A percentile compares a stretch with the other conserved stretches of the same genome.
phyloP scores from a whole-genome alignment of 1,140 invertebrate genomes.

The Formica exsecta region DNA sequence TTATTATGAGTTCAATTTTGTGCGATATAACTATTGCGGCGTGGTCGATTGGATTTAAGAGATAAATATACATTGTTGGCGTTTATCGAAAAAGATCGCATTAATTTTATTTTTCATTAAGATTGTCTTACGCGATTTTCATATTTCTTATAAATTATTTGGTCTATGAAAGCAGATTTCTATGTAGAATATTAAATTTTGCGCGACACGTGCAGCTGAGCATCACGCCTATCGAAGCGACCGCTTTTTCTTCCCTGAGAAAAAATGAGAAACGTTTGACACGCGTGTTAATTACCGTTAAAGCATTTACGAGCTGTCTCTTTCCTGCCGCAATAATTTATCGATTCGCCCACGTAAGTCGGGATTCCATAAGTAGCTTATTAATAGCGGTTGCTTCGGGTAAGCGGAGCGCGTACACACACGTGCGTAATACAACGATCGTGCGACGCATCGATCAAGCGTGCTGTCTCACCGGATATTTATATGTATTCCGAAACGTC shows the following conservation, averaged over 20 bases:
- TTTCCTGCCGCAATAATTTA: conserved; percentile 74
- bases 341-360: conserved; percentile 80
- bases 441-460: conserved; percentile 66
- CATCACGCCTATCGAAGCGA: neutral
- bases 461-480: conserved; percentile 39
- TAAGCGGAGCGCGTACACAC: neutral
- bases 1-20: conserved; percentile 10
- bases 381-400: conserved; percentile 74
- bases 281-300: conserved; percentile 67
- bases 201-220: neutral
- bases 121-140: neutral
- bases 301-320: conserved; percentile 23
- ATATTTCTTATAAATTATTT: neutral
- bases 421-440: neutral
- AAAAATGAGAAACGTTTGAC: conserved; percentile 50
- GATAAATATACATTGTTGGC: neutral
- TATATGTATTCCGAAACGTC: conserved; percentile 64
- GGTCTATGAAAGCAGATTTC: neutral
- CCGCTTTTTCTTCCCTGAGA: neutral
- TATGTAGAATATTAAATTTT: neutral
- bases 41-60: neutral
- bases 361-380: conserved; percentile 82
- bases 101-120: neutral
- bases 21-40: neutral
- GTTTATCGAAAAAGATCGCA: neutral